Percentiles rank a stretch among this genome's conserved stretches.
Evolutionary conservation across 2,797 vertebrate species (phyloP).

Genomic region (Cephalopachus bancanus): DNA sequence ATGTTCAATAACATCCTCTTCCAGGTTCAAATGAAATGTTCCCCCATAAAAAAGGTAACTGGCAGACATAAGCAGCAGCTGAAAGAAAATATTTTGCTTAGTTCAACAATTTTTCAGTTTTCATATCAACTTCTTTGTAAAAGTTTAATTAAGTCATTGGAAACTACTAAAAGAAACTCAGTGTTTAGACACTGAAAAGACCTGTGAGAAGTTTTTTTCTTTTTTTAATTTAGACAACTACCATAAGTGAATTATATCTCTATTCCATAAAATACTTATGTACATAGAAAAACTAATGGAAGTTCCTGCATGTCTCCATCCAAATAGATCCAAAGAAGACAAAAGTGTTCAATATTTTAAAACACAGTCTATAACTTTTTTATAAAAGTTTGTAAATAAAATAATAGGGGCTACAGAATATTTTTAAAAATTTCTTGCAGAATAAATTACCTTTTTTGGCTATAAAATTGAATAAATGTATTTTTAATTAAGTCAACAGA

Average conservation of each 20-base stretch:
- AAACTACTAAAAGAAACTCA: not conserved
- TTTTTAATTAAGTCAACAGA: not conserved
- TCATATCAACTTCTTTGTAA: not conserved
- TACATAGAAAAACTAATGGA: not conserved
- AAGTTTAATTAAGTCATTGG: not conserved
- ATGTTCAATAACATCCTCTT: not conserved
- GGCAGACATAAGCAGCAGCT: not conserved
- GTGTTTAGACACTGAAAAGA: not conserved
- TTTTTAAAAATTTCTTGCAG: not conserved
- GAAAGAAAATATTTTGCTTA: not conserved
- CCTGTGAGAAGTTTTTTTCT: not conserved
- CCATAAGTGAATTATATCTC: not conserved
- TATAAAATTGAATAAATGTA: not conserved
- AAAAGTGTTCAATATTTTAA: not conserved
- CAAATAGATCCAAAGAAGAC: constrained; percentile 3
- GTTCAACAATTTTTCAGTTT: not conserved
- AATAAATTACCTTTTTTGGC: not conserved
- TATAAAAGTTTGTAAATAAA: not conserved
- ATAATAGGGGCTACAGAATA: not conserved
- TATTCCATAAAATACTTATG: not conserved
- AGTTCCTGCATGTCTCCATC: not conserved
- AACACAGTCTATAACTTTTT: not conserved
- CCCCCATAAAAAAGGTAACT: not conserved
- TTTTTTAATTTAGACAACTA: not conserved
- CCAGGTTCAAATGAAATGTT: not conserved